These are phyloP conservation scores for Mesitornis unicolor DNA, from an alignment of 2,113 vertebrate species.

Conservation along the genomic window DNA sequence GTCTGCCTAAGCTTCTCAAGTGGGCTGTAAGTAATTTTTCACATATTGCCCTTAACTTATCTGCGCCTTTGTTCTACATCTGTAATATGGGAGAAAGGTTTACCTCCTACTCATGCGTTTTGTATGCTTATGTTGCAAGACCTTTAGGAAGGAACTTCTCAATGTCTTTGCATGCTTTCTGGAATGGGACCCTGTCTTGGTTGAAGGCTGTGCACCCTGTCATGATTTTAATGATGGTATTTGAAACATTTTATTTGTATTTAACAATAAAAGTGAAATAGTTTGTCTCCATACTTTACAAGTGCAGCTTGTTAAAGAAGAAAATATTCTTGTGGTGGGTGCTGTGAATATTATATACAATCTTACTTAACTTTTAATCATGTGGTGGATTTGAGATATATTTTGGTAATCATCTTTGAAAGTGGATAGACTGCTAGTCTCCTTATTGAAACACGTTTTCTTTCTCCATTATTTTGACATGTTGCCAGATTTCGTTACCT, in stretches of 20 bases:
- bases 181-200: not conserved
- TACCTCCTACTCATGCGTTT: not conserved
- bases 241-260: not conserved
- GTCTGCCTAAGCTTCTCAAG: not conserved
- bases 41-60: not conserved
- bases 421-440: not conserved
- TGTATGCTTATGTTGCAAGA: not conserved
- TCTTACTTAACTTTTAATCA: not conserved
- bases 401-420: not conserved
- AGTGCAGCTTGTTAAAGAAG: not conserved
- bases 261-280: not conserved
- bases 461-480: not conserved
- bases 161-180: fast-evolving
- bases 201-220: not conserved
- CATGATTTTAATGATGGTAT: not conserved
- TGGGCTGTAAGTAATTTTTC: not conserved
- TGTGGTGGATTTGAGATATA: not conserved
- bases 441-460: not conserved
- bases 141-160: not conserved
- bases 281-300: not conserved
- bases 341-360: not conserved
- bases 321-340: not conserved
- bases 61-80: not conserved
- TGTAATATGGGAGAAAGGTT: not conserved
- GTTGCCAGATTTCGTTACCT: not conserved